Evolutionary conservation across 2,888 invertebrate genomes (phyloP).

Genomic region (Byasa hedistus): DNA sequence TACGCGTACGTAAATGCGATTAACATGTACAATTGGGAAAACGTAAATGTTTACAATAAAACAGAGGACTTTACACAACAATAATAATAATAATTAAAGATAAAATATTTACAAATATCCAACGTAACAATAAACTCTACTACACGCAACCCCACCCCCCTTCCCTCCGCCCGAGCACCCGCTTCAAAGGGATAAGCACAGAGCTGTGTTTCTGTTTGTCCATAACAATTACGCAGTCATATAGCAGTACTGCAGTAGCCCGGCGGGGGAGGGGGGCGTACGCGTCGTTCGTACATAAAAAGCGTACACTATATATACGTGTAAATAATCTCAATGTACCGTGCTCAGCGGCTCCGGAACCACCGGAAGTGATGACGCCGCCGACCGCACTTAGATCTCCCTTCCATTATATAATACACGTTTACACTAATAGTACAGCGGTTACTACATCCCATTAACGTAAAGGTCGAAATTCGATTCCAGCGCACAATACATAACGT

Average conservation of each 20-base stretch:
- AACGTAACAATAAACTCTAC: conserved; percentile 57
- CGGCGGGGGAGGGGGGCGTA: too few relatives aligned
- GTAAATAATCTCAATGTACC: conserved; percentile 13
- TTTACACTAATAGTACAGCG: not conserved
- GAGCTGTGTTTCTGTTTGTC: too few relatives aligned
- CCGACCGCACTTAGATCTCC: conserved; percentile 17
- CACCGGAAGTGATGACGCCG: not conserved
- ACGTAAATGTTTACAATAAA: conserved; percentile 48
- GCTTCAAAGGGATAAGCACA: too few relatives aligned
- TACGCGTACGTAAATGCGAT: conserved; percentile 21
- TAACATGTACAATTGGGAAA: conserved; percentile 28
- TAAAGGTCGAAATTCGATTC: not conserved
- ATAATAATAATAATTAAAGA: conserved; percentile 43
- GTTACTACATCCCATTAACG: not conserved
- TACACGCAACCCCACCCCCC: conserved; percentile 4
- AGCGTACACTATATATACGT: not conserved
- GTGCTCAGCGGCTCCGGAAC: conserved; percentile 1
- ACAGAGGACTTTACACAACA: conserved; percentile 72
- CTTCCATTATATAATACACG: conserved; percentile 22
- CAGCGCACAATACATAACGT: not conserved
- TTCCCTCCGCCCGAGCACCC: too few relatives aligned
- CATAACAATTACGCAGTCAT: not conserved
- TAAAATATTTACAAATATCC: conserved; percentile 63
- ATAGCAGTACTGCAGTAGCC: too few relatives aligned
- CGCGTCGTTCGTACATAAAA: too few relatives aligned